Base-by-base conservation (phyloP, 2,888 invertebrate genomes). In the Leucania comma region DNA sequence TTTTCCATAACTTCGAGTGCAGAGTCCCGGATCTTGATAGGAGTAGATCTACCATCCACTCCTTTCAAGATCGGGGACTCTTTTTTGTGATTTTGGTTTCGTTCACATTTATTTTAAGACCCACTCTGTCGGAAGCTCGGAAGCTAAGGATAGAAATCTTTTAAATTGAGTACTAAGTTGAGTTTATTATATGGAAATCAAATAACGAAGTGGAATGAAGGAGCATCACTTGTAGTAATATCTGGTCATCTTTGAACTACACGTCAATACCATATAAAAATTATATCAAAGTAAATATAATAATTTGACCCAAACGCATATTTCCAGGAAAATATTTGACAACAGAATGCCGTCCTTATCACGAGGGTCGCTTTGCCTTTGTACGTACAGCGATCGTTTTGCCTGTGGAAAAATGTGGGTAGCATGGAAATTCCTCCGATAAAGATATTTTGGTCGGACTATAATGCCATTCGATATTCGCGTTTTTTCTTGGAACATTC, bases 281-380 rank as follows among this genome's bases (percentile, higher is more conserved):
- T 17, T n/a, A 26, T 51, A 63, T 65, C 59, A 63, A 72, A 68
- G 51, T 56, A 65, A 29, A 73, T 57, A 68, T 65, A 61, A 63
- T 62, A 65, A 67, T 73, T 64, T 75, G 66, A 73, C 58, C 64
- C 70, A 48, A 60, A 70, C 66, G 48, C 56, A 73, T 69, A 57
- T 72, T 61, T 67, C 68, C 60, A 74, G 71, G 61, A 59, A 24
- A 78, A 82, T 74, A 72, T 82, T 82, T 77, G 77, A 73, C 69
- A 78, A 50, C 59, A 73, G 68, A 82, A 72, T 82, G 65, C 69
- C 71, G 67, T 54, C 42, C 72, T 77, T 77, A 74, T 71, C 72
- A 65, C 65, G 54, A 75, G 78, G 83, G 83, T 80, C 75, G 76
- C 51, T 60, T 73, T 67, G 64, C 67, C 78, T 82, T 84, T 83